Evolutionary conservation across 2,113 vertebrate species (phyloP), one percentile per base, ranked within the genome.

Genomic region (Sclerurus mexicanus): DNA sequence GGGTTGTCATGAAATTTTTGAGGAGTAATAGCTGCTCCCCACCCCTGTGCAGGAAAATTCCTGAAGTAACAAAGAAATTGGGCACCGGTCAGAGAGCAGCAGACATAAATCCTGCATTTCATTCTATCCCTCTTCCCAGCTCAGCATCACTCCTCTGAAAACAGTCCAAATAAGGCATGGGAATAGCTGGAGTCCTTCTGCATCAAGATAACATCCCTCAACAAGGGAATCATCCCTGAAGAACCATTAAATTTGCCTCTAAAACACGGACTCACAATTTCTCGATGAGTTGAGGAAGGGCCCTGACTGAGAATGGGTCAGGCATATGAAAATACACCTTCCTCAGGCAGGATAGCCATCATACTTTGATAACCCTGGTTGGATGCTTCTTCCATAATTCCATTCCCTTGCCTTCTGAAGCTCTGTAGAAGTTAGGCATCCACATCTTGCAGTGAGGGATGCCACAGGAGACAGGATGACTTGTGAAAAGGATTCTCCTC

Each of bases 361-460:
- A 66, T 5, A 14, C 14, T 17, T 27, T 37, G 42, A 42, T 73
- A 74, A 69, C 5, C 21, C 8, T 58, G 21, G 25, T 7, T 44
- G 28, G n/a, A 27, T 31, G 9, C 8, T 37, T 40, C 63, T 63
- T 53, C 52, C 30, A 17, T 58, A 40, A 40, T 75, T 80, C 24
- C 7, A 19, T 67, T 19, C 25, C 11, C 19, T 39, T 91, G 46
- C 7, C 76, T 86, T 79, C 62, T 72, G 67, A 80, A 91, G 19
- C 22, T 0, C 0, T 62, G 22, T 44, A 44, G 58, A 53, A 24
- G 6, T 24, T 63, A 47, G 8, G 14, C 80, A 75, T 35, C 37
- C 8, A 11, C 31, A n/a, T 4, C 67, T 40, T 44, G n/a, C 40
- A 62, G 28, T 19, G n/a, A 96, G 27, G 55, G 22, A 9, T 75